These are phyloP conservation scores for Marmota flaviventris DNA, from an alignment of 2,113 vertebrate species.

Conservation along the genomic window DNA sequence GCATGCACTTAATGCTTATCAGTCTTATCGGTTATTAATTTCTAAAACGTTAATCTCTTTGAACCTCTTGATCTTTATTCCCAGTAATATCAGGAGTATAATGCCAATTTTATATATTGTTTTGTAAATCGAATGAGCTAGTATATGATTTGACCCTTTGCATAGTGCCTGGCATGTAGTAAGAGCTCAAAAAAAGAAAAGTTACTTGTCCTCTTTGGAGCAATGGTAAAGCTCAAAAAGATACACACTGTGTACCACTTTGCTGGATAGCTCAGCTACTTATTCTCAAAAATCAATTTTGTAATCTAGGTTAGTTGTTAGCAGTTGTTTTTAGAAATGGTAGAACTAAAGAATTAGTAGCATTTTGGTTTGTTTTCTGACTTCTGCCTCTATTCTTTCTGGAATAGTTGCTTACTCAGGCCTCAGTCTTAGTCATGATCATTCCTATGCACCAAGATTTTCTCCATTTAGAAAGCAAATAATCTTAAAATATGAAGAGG, in stretches of 20 bases:
- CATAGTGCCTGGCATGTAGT: background rate
- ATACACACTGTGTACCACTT: background rate
- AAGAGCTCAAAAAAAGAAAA: background rate
- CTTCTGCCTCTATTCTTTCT: background rate
- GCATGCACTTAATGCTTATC: background rate
- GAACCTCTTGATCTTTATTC: background rate
- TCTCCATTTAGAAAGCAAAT: conserved; percentile 24
- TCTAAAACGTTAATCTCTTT: conserved; percentile 20
- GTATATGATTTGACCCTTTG: background rate
- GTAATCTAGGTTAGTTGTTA: background rate
- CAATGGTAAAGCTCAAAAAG: background rate
- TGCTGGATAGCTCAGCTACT: background rate
- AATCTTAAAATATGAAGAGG: background rate
- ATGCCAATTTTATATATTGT: background rate
- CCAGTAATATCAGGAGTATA: background rate
- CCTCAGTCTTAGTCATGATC: background rate
- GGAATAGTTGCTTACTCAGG: background rate
- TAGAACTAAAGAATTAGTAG: background rate
- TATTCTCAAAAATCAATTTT: background rate
- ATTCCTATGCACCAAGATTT: background rate
- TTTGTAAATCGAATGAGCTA: background rate
- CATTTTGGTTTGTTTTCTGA: background rate
- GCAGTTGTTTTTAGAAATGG: background rate
- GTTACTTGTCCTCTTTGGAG: background rate
- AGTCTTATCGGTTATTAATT: background rate